Evolutionary conservation across 2,888 invertebrate genomes (phyloP).

Genomic region (Cancer borealis): DNA sequence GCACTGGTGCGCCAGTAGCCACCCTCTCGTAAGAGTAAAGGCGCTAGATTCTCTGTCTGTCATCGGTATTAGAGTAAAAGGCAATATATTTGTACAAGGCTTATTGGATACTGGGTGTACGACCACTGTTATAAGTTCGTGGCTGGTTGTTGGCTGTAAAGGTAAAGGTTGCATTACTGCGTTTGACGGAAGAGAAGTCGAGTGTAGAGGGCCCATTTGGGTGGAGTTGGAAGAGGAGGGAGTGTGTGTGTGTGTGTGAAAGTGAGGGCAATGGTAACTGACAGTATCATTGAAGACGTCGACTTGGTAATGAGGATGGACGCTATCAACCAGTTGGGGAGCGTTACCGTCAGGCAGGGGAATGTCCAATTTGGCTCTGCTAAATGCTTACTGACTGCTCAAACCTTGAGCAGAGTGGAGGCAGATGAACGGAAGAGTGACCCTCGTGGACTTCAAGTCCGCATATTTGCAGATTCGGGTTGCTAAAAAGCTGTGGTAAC

Average conservation of each 20-base stretch:
- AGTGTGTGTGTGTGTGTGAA: background rate
- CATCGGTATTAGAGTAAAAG: no score
- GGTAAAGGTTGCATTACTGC: background rate
- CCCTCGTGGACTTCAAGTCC: conserved; percentile 57
- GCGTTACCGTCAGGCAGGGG: background rate
- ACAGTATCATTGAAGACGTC: background rate
- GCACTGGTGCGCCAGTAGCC: no score
- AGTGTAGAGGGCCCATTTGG: background rate
- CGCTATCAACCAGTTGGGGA: conserved; percentile 44
- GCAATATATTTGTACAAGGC: background rate
- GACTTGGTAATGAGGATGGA: conserved; percentile 45
- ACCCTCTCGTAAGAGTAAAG: no score
- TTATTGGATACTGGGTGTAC: conserved; percentile 55
- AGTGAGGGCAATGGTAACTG: background rate
- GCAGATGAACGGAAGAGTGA: background rate
- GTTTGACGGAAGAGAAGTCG: conserved; percentile 49
- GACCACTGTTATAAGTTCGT: background rate
- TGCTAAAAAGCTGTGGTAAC: conserved; percentile 48
- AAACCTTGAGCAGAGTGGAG: background rate
- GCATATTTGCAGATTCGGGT: conserved; percentile 50
- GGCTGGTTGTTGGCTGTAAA: background rate
- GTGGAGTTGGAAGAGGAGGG: background rate
- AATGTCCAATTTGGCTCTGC: background rate
- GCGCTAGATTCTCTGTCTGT: no score
- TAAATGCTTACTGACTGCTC: background rate